These are phyloP conservation scores for Gila orcuttii DNA, from an alignment of 2,113 vertebrate genomes.

Conservation along the genomic window DNA sequence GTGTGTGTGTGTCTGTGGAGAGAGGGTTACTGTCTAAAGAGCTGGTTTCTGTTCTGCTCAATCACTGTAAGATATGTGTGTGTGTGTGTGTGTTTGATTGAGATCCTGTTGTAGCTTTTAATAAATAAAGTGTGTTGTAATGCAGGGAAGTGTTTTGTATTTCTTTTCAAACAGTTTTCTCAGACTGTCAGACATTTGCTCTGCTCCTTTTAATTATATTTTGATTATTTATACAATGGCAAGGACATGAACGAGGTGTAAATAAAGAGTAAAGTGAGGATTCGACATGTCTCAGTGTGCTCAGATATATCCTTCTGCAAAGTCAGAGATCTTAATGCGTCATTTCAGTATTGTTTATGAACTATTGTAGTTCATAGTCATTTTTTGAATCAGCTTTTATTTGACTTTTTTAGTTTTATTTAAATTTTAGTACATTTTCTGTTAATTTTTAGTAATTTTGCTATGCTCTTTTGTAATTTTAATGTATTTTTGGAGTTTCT, in stretches of 20 bases:
- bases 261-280: neutral
- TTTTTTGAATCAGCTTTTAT: no score
- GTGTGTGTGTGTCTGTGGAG: neutral
- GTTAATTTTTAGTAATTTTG: no score
- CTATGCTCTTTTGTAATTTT: no score
- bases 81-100: neutral
- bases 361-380: no score
- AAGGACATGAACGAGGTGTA: neutral
- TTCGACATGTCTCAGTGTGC: no score
- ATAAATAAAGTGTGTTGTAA: neutral
- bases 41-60: no score
- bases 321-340: no score
- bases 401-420: no score
- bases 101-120: neutral
- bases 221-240: neutral
- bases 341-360: no score
- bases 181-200: neutral
- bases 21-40: no score
- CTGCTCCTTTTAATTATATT: neutral
- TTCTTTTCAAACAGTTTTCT: neutral
- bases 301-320: neutral
- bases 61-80: neutral
- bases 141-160: neutral
- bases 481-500: no score
- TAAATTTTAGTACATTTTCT: no score